Base-by-base conservation (phyloP, 2,888 invertebrate species). In the Bimastos eiseni region DNA sequence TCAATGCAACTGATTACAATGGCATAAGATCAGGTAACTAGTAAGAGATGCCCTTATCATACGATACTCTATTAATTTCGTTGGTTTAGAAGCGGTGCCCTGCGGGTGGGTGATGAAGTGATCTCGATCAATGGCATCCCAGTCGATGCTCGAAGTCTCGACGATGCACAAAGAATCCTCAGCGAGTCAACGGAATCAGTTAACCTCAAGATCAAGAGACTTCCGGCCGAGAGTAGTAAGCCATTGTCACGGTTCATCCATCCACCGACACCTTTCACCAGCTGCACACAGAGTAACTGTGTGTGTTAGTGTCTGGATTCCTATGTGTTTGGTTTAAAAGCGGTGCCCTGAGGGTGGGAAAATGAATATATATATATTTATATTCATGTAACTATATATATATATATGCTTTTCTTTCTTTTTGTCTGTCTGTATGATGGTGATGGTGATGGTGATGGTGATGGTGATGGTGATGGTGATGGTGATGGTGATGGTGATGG, bases 91-190 rank as follows among this genome's bases (percentile, higher is more conserved):
- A 91, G 91, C 21, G 91, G 91, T n/a, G 90, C 91, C 19, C 84
- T 91, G 21, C 90, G 89, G 41, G 90, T 91, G 21, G 91, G 91
- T 2, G 91, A 91, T 44, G 44, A 91, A 41, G 41, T 91, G 13
- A 33, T 91, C 70, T 98, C 98, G 88, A 97, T 98, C 91, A 95
- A 95, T 94, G 97, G 97, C 38, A 97, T 97, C 94, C 97, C 97
- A 93, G 96, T 98, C 55, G 96, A 97, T 90, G 97, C 97, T 91
- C 97, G 97, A 94, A 97, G 97, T 0, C 95, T 98, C 34, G 97
- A 97, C 30, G 97, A 97, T 94, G 98, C 98, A 44, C 98, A 98
- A 91, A 96, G 97, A 93, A 95, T 97, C 93, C 95, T 98, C 91
- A 97, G 98, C 94, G 96, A 97, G 92, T 96, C 97, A 91, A 97